phyloP scores from a whole-genome alignment of 1,140 invertebrate species.

The Bombus cullumanus region DNA sequence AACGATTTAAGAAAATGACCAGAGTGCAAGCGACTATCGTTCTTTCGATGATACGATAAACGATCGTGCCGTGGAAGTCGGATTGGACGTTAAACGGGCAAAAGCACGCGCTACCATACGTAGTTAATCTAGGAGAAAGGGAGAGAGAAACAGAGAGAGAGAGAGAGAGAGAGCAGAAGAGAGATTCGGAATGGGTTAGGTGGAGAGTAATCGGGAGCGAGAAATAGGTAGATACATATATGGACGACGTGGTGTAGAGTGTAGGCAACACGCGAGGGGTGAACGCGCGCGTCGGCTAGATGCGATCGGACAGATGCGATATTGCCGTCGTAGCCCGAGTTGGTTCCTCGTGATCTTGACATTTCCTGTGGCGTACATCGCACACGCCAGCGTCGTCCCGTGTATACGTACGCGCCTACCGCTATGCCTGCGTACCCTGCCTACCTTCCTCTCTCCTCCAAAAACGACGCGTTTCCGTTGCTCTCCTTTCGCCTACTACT shows the following conservation, averaged over 20 bases:
- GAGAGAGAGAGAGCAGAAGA: no score
- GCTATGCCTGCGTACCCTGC: not conserved
- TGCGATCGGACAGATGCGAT: conserved; percentile 79
- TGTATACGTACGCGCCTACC: not conserved
- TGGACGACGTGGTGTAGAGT: not conserved
- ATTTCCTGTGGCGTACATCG: conserved; percentile 68
- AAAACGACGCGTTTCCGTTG: conserved; percentile 22
- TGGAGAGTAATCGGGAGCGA: not conserved
- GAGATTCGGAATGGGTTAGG: no score
- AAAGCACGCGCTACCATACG: not conserved
- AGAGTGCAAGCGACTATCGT: no score
- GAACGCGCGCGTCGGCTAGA: conserved; percentile 73
- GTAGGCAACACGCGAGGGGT: conserved; percentile 20
- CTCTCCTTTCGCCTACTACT: conserved; percentile 26
- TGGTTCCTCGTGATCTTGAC: conserved; percentile 65
- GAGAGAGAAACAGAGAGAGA: not conserved
- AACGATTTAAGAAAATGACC: no score
- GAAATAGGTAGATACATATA: not conserved
- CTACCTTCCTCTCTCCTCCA: not conserved
- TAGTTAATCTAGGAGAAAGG: not conserved
- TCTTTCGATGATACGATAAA: not conserved
- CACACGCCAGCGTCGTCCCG: not conserved
- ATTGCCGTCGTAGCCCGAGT: conserved; percentile 73
- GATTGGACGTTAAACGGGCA: not conserved
- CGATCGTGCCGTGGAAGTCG: not conserved